Evolutionary conservation across 2,797 vertebrate genomes (phyloP), one percentile per base, ranked within the genome.

Genomic region (Sebastes diploproa): DNA sequence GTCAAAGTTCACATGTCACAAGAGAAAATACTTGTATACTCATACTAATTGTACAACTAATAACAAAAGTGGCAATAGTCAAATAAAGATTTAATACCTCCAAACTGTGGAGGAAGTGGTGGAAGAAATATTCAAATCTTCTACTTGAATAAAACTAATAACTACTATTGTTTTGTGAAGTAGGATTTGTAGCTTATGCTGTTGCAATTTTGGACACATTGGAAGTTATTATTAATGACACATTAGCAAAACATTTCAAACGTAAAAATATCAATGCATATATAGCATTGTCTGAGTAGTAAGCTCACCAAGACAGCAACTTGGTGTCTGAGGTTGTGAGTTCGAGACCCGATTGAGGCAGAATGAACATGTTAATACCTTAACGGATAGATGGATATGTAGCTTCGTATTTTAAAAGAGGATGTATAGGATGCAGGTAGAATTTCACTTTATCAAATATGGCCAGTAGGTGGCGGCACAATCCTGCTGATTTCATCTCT

Each of bases 401-500:
- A 52, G 3, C 30, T 23, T 2, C 34, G 50, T 27, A 16, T 9
- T 18, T 20, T 9, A 30, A 29, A 46, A n/a, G 3, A 25, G 14
- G 8, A 22, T 6, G 7, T 36, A 9, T 16, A 36, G 18, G 50
- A 63, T 18, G 12, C 38, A 59, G 7, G 11, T 38, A 38, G 20
- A 30, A 38, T 27, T 69, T 32, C 8, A 8, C 25, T 23, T 27
- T 0, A 50, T 32, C 12, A 38, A 46, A 20, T 29, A 12, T 77
- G 36, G 80, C 22, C 81, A 86, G 54, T 30, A 80, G 86, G 66
- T 74, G 88, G 73, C 74, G 82, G 79, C 58, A 74, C 11, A 72
- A 6, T 27, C 22, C 14, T 67, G 4, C 25, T 54, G 16, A 32
- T 25, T 50, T 1, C 9, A 69, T 14, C 4, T 7, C 1, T 9